Evolutionary conservation across 2,113 vertebrate genomes (phyloP).

Genomic region (Crotophaga sulcirostris): DNA sequence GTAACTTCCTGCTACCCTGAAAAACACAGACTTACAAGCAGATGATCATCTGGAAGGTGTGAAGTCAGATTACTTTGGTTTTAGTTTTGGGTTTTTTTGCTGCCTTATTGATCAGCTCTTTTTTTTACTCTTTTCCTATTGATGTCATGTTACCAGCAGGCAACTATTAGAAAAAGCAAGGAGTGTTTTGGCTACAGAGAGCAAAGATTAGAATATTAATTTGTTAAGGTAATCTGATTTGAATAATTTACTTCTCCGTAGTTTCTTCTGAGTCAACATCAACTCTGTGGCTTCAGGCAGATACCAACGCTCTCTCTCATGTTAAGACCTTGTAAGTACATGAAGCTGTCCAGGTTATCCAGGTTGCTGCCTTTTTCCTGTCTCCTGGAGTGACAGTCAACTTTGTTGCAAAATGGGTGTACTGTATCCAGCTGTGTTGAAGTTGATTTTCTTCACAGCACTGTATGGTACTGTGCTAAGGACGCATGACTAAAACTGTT

Average conservation of each 20-base stretch:
- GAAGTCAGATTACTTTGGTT: not conserved
- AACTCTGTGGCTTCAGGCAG: not conserved
- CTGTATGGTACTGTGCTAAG: not conserved
- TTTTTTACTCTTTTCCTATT: not conserved
- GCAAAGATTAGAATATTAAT: not conserved
- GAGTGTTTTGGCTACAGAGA: not conserved
- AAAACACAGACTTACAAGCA: not conserved
- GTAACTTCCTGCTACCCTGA: not conserved
- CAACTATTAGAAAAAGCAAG: not conserved
- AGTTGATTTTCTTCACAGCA: not conserved
- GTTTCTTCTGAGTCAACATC: not conserved
- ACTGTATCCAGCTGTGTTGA: not conserved
- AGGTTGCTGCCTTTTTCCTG: not conserved
- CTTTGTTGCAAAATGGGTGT: not conserved
- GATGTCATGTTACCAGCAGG: not conserved
- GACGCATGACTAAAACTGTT: not conserved
- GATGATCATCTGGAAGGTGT: not conserved
- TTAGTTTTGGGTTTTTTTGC: not conserved
- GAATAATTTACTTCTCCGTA: not conserved
- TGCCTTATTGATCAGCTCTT: not conserved
- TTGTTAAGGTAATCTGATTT: not conserved
- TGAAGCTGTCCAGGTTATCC: not conserved
- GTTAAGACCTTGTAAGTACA: not conserved
- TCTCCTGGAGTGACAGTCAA: not conserved
- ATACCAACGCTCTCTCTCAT: not conserved